phyloP scores from a whole-genome alignment of 1,140 invertebrate species.

The Brachionus paranguensis region DNA sequence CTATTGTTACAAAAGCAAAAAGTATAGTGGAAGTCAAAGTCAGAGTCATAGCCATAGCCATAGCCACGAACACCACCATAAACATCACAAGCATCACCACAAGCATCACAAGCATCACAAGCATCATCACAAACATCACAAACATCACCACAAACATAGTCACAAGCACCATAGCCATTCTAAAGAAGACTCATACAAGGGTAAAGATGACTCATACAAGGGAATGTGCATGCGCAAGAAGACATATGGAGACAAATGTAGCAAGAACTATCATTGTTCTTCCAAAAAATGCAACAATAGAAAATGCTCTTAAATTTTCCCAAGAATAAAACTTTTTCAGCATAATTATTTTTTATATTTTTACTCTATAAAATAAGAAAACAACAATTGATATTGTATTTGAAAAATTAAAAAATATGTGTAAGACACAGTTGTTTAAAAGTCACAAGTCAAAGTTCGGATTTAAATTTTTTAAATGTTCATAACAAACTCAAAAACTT shows the following conservation, averaged over 20 bases:
- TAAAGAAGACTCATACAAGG: too few relatives aligned
- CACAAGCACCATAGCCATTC: neutral
- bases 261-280: neutral
- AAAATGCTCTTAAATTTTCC: neutral
- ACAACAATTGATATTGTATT: too few relatives aligned
- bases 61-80: neutral
- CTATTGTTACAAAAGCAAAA: neutral
- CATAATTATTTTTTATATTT: neutral
- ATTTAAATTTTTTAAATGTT: too few relatives aligned
- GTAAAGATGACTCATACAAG: neutral
- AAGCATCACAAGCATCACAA: neutral
- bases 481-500: too few relatives aligned
- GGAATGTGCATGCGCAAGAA: slow-evolving; percentile 1
- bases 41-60: neutral
- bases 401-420: too few relatives aligned
- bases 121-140: neutral
- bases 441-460: too few relatives aligned
- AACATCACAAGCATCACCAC: neutral
- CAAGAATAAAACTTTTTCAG: neutral
- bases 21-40: neutral
- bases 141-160: neutral
- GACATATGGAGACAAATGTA: neutral
- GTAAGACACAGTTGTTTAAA: too few relatives aligned
- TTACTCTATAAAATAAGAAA: neutral
- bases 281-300: neutral